phyloP scores from a whole-genome alignment of 2,113 vertebrate species.

The Maylandia zebra region DNA sequence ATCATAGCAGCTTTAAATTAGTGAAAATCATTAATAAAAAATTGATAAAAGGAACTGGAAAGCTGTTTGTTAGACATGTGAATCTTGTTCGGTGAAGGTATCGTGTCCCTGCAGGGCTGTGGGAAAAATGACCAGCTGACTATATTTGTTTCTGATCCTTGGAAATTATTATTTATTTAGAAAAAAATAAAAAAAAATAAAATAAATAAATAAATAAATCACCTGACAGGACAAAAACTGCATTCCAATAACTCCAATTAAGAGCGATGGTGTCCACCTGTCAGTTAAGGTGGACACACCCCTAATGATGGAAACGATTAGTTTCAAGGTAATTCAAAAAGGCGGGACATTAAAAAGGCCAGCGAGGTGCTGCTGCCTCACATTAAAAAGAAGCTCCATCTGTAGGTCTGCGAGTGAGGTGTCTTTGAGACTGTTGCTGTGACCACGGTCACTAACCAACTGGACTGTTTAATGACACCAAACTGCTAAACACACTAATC shows the following conservation, averaged over 20 bases:
- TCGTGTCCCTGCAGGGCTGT: neutral
- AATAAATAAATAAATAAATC: too few species aligned
- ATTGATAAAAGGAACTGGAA: fast-evolving
- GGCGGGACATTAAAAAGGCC: neutral
- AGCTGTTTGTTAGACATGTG: neutral
- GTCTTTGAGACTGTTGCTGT: neutral
- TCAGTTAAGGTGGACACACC: neutral
- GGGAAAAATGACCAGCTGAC: neutral
- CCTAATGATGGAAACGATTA: fast-evolving
- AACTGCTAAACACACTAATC: neutral
- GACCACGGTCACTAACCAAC: neutral
- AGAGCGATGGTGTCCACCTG: neutral
- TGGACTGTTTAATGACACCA: neutral
- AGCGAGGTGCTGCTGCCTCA: neutral
- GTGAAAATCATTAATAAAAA: neutral
- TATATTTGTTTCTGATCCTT: neutral
- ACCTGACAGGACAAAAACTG: neutral
- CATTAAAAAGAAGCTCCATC: neutral
- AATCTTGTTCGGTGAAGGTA: neutral
- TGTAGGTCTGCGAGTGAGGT: neutral
- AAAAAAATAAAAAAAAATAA: neutral
- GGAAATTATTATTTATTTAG: neutral
- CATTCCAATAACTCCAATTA: neutral
- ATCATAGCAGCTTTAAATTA: neutral
- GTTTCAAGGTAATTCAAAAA: neutral